These are phyloP conservation scores for Hydrochoerus hydrochaeris DNA, from an alignment of 2,113 vertebrate genomes.

Conservation along the genomic window DNA sequence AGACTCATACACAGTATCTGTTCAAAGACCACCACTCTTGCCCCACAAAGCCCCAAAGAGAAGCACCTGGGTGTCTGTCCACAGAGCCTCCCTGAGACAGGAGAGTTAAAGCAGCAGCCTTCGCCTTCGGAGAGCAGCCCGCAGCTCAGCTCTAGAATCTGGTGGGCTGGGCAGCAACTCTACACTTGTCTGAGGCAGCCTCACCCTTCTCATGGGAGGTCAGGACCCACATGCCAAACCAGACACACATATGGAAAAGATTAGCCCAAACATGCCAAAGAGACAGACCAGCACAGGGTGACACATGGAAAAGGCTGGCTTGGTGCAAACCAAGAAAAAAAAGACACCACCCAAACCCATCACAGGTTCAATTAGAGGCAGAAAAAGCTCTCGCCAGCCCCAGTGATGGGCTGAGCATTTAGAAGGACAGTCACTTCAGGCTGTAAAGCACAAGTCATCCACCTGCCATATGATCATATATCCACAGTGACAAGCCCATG, in stretches of 20 bases:
- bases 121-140: not conserved
- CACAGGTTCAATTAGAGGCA: slow-evolving; percentile 81
- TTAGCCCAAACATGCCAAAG: slow-evolving; percentile 83
- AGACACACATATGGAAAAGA: slow-evolving; percentile 85
- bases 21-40: not conserved
- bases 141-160: not conserved
- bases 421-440: not conserved
- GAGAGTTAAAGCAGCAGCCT: not conserved
- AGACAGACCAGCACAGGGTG: slow-evolving; percentile 80
- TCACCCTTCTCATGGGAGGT: slow-evolving; percentile 83
- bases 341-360: slow-evolving; percentile 70
- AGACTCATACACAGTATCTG: not conserved
- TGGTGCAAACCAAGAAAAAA: slow-evolving; percentile 59
- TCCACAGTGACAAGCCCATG: not conserved
- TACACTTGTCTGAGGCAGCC: slow-evolving; percentile 58
- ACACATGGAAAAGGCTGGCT: slow-evolving; percentile 81
- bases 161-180: slow-evolving; percentile 38
- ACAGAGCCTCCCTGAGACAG: not conserved
- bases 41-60: not conserved
- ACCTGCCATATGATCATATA: not conserved
- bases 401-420: not conserved
- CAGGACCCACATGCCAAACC: slow-evolving; percentile 82
- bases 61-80: not conserved
- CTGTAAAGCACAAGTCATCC: not conserved
- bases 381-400: slow-evolving; percentile 80